phyloP scores from a whole-genome alignment of 2,113 vertebrate species.

The Coracopsis vasa region DNA sequence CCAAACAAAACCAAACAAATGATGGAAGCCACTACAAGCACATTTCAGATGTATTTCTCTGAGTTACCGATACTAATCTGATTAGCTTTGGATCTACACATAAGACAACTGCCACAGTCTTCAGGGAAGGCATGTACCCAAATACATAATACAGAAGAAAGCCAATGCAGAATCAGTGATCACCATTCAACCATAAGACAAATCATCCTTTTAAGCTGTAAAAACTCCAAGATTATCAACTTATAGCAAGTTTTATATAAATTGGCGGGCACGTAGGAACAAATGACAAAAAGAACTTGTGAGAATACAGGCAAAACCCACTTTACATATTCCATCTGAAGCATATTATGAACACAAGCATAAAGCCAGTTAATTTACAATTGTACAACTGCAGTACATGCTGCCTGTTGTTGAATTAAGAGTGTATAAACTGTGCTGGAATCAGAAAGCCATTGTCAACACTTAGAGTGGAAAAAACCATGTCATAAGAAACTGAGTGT shows the following conservation, averaged over 20 bases:
- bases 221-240: neutral
- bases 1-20: too few relatives aligned
- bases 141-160: neutral
- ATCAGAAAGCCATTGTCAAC: too few relatives aligned
- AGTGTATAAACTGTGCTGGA: neutral
- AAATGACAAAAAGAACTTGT: neutral
- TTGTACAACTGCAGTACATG: neutral
- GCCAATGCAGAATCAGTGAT: neutral
- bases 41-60: neutral
- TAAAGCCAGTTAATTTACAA: neutral
- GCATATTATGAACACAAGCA: neutral
- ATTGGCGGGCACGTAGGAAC: neutral
- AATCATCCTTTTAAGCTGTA: neutral
- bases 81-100: neutral
- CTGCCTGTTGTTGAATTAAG: neutral
- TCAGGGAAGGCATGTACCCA: neutral
- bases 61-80: neutral
- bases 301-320: neutral
- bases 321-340: neutral
- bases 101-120: neutral
- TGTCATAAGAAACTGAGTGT: neutral
- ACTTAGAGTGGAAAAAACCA: neutral
- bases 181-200: neutral
- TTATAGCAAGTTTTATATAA: neutral
- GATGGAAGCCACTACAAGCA: neutral